phyloP scores from a whole-genome alignment of 2,113 vertebrate genomes.

The Struthidea cinerea region DNA sequence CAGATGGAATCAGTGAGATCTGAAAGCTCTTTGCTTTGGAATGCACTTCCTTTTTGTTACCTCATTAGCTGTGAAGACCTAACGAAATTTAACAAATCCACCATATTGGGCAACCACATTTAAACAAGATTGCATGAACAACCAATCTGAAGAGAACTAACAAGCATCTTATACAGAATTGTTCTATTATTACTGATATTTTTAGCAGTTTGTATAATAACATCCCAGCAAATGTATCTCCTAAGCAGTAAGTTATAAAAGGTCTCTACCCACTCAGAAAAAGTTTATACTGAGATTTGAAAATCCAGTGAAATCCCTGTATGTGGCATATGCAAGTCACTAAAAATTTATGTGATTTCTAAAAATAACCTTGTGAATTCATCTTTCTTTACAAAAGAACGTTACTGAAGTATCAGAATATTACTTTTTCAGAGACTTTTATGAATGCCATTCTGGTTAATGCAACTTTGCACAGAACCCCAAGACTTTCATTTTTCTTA shows the following conservation, averaged over 20 bases:
- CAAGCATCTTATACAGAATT: not conserved
- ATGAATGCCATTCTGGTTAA: not conserved
- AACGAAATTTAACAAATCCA: not conserved
- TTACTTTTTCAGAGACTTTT: not conserved
- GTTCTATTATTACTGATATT: not conserved
- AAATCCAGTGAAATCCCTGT: conserved; percentile 71
- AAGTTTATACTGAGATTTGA: conserved; percentile 68
- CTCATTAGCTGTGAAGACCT: not conserved
- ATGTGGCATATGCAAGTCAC: conserved; percentile 63
- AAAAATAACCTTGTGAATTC: conserved; percentile 41
- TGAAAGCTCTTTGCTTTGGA: not conserved
- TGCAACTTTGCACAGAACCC: not conserved
- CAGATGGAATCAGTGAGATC: not conserved
- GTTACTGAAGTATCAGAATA: not conserved
- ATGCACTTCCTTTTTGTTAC: not conserved
- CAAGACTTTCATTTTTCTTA: not conserved
- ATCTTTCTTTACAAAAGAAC: not conserved
- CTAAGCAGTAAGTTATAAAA: not conserved
- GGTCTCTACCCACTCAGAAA: conserved; percentile 12
- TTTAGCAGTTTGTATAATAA: not conserved
- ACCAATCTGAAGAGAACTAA: not conserved
- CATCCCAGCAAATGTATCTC: not conserved
- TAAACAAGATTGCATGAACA: not conserved
- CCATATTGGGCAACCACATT: not conserved
- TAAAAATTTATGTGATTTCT: conserved; percentile 44